Conservation (phyloP, 2,797 vertebrate genomes). For the Oophaga sylvatica region DNA sequence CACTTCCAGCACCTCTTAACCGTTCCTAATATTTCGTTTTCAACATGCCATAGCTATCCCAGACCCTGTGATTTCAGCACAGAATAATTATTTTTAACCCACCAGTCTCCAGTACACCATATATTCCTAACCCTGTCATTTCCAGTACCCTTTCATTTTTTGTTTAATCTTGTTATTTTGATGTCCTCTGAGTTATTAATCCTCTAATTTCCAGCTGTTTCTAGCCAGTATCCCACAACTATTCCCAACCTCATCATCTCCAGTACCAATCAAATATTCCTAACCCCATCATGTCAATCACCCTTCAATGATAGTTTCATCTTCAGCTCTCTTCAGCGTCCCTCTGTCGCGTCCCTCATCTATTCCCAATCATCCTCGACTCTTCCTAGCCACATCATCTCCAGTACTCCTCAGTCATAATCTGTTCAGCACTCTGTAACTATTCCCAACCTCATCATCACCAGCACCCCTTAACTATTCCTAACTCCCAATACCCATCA, state of each 20-base stretch:
- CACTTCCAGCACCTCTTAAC: too few species aligned
- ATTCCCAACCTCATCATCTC: background rate
- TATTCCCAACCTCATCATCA: background rate
- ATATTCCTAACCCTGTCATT: too few species aligned
- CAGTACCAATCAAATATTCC: background rate
- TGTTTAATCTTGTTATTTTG: too few species aligned
- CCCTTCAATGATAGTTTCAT: background rate
- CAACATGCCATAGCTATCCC: too few species aligned
- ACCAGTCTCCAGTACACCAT: too few species aligned
- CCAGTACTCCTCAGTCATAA: background rate
- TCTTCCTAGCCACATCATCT: background rate
- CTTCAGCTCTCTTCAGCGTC: background rate
- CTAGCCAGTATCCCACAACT: background rate
- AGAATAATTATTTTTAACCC: too few species aligned
- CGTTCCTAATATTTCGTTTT: too few species aligned
- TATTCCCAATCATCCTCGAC: background rate
- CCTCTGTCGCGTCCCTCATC: background rate
- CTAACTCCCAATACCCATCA: background rate
- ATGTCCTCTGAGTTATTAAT: too few species aligned
- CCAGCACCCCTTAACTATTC: background rate
- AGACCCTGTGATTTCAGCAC: too few species aligned
- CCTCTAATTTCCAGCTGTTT: too few species aligned
- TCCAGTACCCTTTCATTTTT: too few species aligned
- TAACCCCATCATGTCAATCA: background rate
- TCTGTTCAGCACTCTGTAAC: background rate